These are phyloP conservation scores for Drosophila phalerata DNA, from an alignment of 2,888 invertebrate species.

Conservation along the genomic window DNA sequence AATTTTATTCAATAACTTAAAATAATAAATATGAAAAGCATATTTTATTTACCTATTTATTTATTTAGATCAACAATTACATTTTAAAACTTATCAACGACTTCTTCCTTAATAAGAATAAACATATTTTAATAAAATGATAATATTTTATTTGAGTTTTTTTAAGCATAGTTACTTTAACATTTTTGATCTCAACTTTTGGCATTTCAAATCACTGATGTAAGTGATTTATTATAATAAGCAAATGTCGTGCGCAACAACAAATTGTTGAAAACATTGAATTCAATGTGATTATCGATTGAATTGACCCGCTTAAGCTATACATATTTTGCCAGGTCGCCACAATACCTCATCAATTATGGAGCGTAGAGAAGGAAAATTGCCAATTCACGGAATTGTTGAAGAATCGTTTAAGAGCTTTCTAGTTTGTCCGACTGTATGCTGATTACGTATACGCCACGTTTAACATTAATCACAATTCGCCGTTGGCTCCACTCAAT, in stretches of 20 bases:
- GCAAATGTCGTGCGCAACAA: conserved; percentile 33
- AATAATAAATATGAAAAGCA: conserved; percentile 21
- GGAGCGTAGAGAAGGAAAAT: conserved; percentile 3
- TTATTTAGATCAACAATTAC: too few relatives aligned
- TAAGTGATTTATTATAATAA: conserved; percentile 49
- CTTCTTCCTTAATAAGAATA: too few relatives aligned
- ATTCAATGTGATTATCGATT: conserved; percentile 29
- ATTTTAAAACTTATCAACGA: too few relatives aligned
- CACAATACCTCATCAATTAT: conserved; percentile 18
- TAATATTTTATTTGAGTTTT: too few relatives aligned
- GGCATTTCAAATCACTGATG: conserved; percentile 38
- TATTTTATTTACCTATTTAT: too few relatives aligned
- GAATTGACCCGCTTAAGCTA: conserved; percentile 27
- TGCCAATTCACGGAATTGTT: conserved; percentile 1
- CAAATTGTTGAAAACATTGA: conserved; percentile 22
- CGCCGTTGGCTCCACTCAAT: background rate
- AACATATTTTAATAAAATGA: too few relatives aligned
- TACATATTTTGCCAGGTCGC: conserved; percentile 11
- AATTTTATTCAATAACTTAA: conserved; percentile 46
- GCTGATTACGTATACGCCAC: conserved; percentile 38
- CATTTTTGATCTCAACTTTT: background rate
- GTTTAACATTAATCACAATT: conserved; percentile 37
- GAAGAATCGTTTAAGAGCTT: background rate
- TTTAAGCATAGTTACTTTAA: conserved; percentile 6
- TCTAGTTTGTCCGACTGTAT: conserved; percentile 7